A percentile compares a stretch with the other conserved stretches of the same genome.
These are phyloP conservation scores for Parus major DNA, from an alignment of 2,113 vertebrate species.

Conservation along the genomic window DNA sequence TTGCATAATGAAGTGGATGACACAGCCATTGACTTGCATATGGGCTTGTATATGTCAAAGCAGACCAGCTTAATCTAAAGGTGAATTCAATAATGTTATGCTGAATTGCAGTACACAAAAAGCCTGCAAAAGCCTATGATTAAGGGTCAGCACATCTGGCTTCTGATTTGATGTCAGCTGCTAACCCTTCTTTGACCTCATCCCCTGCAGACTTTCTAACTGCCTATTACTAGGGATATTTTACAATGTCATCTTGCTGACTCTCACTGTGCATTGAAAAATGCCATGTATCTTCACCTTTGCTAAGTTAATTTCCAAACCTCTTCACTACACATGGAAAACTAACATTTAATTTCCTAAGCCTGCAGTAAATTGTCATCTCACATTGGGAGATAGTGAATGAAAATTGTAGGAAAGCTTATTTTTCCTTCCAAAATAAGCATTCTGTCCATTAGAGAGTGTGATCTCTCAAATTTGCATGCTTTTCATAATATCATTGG, in stretches of 20 bases:
- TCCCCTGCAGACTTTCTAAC: constrained; percentile 48
- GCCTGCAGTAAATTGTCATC: background rate
- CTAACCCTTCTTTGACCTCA: constrained; percentile 71
- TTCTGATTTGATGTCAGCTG: constrained; percentile 63
- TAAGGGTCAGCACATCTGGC: constrained; percentile 67
- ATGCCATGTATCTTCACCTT: constrained; percentile 47
- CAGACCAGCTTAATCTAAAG: constrained; percentile 49
- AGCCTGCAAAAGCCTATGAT: constrained; percentile 45
- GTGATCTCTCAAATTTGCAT: background rate
- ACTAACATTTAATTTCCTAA: constrained; percentile 43
- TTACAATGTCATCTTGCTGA: constrained; percentile 57
- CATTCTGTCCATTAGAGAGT: background rate
- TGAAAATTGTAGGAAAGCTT: background rate
- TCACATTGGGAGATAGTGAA: background rate
- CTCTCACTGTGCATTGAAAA: constrained; percentile 50
- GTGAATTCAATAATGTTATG: constrained; percentile 68
- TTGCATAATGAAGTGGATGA: constrained; percentile 38
- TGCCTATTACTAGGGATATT: constrained; percentile 48
- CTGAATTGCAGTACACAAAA: constrained; percentile 67
- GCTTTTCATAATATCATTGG: background rate
- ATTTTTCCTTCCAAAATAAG: constrained; percentile 1
- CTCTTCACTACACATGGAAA: background rate
- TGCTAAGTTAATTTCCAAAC: constrained; percentile 37
- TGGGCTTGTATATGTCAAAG: constrained; percentile 25
- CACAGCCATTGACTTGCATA: constrained; percentile 48